A percentile compares a stretch with the other conserved stretches of the same genome.
Conservation (phyloP, 1,140 invertebrate genomes). For the Parasteatoda tepidariorum region DNA sequence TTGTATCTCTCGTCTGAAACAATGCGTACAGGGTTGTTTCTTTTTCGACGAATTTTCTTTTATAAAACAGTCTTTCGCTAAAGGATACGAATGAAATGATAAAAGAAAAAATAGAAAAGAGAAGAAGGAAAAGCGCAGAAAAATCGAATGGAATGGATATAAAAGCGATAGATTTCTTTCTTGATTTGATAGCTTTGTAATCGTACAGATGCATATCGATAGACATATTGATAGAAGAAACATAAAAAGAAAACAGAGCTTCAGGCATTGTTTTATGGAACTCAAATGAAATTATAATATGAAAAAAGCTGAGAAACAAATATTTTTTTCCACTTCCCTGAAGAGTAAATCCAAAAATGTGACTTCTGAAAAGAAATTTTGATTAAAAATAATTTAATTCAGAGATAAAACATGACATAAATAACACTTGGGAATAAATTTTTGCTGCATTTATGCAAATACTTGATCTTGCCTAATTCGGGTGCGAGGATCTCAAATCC, state of each 20-base stretch:
- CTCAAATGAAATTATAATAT: too few species aligned
- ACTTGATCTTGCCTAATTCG: too few species aligned
- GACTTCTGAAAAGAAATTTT: too few species aligned
- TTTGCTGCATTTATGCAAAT: too few species aligned
- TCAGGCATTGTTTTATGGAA: too few species aligned
- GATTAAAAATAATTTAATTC: too few species aligned
- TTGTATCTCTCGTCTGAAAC: constrained; percentile 33
- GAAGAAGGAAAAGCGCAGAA: constrained; percentile 9
- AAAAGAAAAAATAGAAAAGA: constrained; percentile 19
- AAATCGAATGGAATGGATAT: constrained; percentile 57
- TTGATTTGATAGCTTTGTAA: constrained; percentile 60
- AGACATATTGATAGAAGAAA: constrained; percentile 44
- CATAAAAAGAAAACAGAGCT: constrained; percentile 15
- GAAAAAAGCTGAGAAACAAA: too few species aligned
- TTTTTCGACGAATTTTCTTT: constrained; percentile 50
- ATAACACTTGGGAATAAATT: too few species aligned
- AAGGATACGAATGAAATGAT: constrained; percentile 49
- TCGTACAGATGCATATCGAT: constrained; percentile 53
- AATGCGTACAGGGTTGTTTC: constrained; percentile 18
- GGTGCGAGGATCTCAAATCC: too few species aligned
- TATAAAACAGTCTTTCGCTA: constrained; percentile 42
- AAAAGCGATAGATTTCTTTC: constrained; percentile 57
- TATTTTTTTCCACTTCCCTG: too few species aligned
- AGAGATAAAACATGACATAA: too few species aligned
- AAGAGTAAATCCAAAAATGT: too few species aligned